Conservation (phyloP, 2,113 vertebrate species). For the Seriola rivoliana region DNA sequence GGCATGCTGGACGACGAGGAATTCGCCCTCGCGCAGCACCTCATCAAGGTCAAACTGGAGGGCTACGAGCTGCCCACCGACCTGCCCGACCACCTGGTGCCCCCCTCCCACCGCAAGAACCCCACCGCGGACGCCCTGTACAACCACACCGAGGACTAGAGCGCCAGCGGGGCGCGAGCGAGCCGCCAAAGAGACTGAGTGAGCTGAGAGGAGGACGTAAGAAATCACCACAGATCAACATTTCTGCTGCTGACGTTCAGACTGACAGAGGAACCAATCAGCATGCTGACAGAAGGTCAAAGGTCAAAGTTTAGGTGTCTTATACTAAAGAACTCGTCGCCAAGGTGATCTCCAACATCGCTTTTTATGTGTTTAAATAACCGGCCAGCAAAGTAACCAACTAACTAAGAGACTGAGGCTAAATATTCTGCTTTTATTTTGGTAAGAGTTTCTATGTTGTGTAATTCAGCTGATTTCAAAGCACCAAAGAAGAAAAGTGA, state of each 20-base stretch:
- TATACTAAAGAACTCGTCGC: neutral
- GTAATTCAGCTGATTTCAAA: constrained; percentile 20
- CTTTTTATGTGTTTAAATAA: neutral
- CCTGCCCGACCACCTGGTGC: constrained; percentile 92
- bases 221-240: neutral
- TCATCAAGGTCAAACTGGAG: constrained; percentile 96
- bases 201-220: constrained; percentile 10
- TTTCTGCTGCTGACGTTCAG: constrained; percentile 18
- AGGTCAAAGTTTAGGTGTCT: neutral
- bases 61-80: constrained; percentile 93
- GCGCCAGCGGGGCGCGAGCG: neutral
- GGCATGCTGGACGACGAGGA: constrained; percentile 98
- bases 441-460: constrained; percentile 1
- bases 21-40: constrained; percentile 95
- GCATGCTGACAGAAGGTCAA: constrained; percentile 6
- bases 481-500: constrained; percentile 33
- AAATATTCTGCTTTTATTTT: constrained; percentile 26
- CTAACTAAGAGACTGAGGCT: neutral
- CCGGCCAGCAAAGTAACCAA: neutral
- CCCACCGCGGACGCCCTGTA: constrained; percentile 83
- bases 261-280: constrained; percentile 23
- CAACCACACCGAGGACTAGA: constrained; percentile 72
- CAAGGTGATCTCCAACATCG: neutral
- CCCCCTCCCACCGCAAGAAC: constrained; percentile 93
- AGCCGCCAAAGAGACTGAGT: constrained; percentile 3